Evolutionary conservation across 2,888 invertebrate genomes (phyloP), one percentile per base, ranked within the genome.

Genomic region (Clepsis dumicolana): DNA sequence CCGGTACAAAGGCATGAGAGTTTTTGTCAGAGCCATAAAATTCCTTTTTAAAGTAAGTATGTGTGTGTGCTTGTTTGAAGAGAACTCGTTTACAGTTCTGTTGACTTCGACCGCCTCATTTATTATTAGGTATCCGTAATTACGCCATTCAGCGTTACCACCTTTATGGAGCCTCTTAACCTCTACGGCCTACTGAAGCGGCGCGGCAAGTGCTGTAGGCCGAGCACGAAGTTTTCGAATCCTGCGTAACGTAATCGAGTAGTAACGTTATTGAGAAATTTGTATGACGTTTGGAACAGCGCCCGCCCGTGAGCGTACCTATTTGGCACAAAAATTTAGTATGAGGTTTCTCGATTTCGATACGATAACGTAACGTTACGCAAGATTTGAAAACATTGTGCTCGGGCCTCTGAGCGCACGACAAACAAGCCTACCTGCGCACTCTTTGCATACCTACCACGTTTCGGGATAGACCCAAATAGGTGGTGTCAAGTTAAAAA

Each of bases 81-180:
- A 7, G 32, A 10, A 32, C 32, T 38, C 4, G 38, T 5, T n/a
- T n/a, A 38, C n/a, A n/a, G 14, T n/a, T n/a, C 38, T n/a, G 38
- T 14, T 3, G n/a, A 38, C 3, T 38, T 14, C 38, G n/a, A 4
- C 38, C 2, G n/a, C 10, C 38, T n/a, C n/a, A 38, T 38, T 38
- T 38, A 4, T 3, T 14, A 35, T 14, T 35, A 35, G 10, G 38
- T 41, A n/a, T 41, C n/a, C n/a, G n/a, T 41, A 41, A 41, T 41
- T n/a, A 41, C 38, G 38, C 38, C 16, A 16, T 41, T 41, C n/a
- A 41, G 38, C n/a, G n/a, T 16, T 41, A 41, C 38, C n/a, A 41
- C 38, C n/a, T 4, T 16, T 16, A 41, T 41, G 38, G 5, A 41
- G 29, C 29, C 29, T 29, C 29, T 29, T 29, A 29, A 29, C 29